Base-by-base conservation (phyloP, 30 jellyfish, hydroid and myxozoan genomes). In the Chironex yamaguchii region DNA sequence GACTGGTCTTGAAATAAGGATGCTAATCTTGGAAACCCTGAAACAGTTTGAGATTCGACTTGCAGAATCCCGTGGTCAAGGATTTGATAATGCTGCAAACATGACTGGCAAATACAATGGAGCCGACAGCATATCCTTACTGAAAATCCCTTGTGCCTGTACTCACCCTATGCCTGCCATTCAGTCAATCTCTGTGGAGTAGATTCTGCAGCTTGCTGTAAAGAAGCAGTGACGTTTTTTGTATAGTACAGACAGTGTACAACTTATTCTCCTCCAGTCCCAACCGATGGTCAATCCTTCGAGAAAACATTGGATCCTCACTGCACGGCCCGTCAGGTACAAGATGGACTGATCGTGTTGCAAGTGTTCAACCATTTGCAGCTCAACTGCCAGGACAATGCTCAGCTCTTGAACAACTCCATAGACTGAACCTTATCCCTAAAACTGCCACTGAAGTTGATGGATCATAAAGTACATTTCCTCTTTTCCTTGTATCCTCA, bases 41-140 rank as follows among this genome's bases (percentile, higher is more conserved):
- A 25, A 81, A 67, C 27, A 65, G 70, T 54, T 21, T 81, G 84
- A 49, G 11, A 81, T 81, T 23, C 76, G 84, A 26, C 53, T 85
- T 54, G 71, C 74, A 29, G 90, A 85, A 42, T 85, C 88, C 54
- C 89, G 75, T n/a, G 90, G 91, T 35, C 84, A 71, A 85, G 89
- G 95, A 52, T 71, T 70, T 76, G 95, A 72, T 26, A 85, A 85
- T 73, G 95, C 89, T 34, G 84, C 91, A 53, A 84, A 84, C 51
- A 84, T 84, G 82, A 67, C 94, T 84, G 81, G 94, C 36, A 84
- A 84, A 54, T 84, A 50, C 79, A 84, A 84, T 69, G 94, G 94
- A 48, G 89, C 32, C 65, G 29, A 9, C 14, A 3, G 32, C 29
- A 33, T 58, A 24, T 58, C 22, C 12, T 4, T 4, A 26, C 30